phyloP scores from a whole-genome alignment of 2,888 invertebrate genomes.

The Tholera decimalis region DNA sequence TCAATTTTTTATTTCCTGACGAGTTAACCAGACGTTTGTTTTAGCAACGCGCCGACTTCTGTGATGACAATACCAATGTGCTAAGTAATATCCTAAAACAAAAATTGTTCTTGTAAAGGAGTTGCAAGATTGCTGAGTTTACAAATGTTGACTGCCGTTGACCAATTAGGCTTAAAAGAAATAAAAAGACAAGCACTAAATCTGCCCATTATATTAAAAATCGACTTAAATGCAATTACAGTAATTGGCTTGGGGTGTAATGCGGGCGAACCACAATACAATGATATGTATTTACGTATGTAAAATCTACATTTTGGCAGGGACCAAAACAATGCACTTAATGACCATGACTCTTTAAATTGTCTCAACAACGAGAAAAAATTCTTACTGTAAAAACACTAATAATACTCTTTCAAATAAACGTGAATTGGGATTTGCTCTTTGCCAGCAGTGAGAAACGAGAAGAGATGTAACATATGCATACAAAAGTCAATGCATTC shows the following conservation, averaged over 20 bases:
- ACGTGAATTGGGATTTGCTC: conserved; percentile 10
- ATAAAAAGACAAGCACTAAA: conserved; percentile 19
- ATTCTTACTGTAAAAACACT: conserved; percentile 16
- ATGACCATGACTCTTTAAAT: conserved; percentile 33
- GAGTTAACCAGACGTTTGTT: conserved; percentile 8
- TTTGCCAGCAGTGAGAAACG: conserved; percentile 6
- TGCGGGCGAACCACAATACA: conserved; percentile 12
- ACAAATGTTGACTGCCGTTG: conserved; percentile 12
- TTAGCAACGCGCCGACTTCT: neutral
- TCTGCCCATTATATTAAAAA: conserved; percentile 14
- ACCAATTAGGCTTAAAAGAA: conserved; percentile 25
- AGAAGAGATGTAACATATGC: conserved; percentile 23
- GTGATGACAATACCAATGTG: conserved; percentile 4
- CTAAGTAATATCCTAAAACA: neutral
- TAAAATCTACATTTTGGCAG: conserved; percentile 33
- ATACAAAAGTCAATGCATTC: conserved; percentile 43
- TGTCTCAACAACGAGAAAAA: conserved; percentile 1
- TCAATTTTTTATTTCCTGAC: conserved; percentile 11
- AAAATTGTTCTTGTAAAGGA: neutral
- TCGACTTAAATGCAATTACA: conserved; percentile 26
- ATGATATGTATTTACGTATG: conserved; percentile 28
- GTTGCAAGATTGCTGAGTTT: conserved; percentile 6
- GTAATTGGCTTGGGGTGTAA: conserved; percentile 23
- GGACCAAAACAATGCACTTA: conserved; percentile 37
- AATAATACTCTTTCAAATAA: conserved; percentile 17